Conservation (phyloP, 37 sponge, comb jelly and placozoan genomes). For the Geodia barretti region DNA sequence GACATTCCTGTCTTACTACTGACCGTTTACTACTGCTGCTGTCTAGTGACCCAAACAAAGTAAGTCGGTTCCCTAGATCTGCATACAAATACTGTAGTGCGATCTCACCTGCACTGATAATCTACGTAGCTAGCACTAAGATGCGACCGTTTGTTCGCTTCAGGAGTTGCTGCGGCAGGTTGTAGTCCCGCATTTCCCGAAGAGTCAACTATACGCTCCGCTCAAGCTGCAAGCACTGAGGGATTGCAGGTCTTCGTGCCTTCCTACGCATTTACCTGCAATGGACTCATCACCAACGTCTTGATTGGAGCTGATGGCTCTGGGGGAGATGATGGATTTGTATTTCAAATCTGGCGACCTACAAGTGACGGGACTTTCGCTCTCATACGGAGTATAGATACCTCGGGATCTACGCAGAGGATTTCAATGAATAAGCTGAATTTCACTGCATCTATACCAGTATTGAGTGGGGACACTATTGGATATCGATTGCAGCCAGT, state of each 20-base stretch:
- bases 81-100: no score
- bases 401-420: background rate
- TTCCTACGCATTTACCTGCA: background rate
- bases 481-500: background rate
- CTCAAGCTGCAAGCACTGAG: background rate
- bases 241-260: background rate
- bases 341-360: conserved; percentile 42
- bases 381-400: background rate
- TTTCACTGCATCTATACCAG: background rate
- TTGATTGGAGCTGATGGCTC: background rate
- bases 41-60: no score
- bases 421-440: background rate
- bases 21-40: no score
- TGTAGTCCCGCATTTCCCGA: background rate
- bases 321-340: background rate
- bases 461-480: background rate
- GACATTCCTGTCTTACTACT: no score
- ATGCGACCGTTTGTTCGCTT: no score
- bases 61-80: no score
- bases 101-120: no score
- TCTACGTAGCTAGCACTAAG: no score
- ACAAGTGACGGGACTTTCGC: background rate
- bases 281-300: conserved; percentile 20
- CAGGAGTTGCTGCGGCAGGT: no score
- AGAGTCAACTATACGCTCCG: background rate